Conservation (phyloP, 2,888 invertebrate genomes). For the Biston stratarius region DNA sequence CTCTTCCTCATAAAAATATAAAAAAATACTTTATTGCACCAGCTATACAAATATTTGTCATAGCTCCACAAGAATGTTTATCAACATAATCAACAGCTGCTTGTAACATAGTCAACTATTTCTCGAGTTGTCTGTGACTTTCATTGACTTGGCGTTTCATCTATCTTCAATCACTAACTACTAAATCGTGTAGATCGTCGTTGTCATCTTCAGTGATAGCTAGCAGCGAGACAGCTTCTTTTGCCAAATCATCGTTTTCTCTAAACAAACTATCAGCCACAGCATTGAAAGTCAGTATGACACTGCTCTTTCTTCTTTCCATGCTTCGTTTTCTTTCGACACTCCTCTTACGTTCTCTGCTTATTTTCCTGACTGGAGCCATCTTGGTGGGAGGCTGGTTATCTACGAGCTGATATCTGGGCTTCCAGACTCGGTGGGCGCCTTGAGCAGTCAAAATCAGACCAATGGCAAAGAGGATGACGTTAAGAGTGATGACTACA, state of each 20-base stretch:
- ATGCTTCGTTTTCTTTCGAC: slow-evolving; percentile 45
- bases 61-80: not conserved
- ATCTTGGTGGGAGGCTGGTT: slow-evolving; percentile 31
- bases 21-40: not conserved
- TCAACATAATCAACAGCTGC: not conserved
- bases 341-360: slow-evolving; percentile 48
- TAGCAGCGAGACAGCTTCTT: slow-evolving; percentile 70
- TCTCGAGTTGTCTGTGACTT: not conserved
- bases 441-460: slow-evolving; percentile 74
- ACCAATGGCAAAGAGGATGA: slow-evolving; percentile 78
- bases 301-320: slow-evolving; percentile 59
- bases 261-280: slow-evolving; percentile 63
- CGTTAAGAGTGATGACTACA: slow-evolving; percentile 74
- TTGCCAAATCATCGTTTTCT: slow-evolving; percentile 64
- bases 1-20: not conserved
- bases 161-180: slow-evolving; percentile 50
- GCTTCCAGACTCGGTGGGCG: slow-evolving; percentile 66
- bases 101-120: not conserved
- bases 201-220: slow-evolving; percentile 68
- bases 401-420: slow-evolving; percentile 66
- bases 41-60: not conserved
- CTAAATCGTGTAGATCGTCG: slow-evolving; percentile 59
- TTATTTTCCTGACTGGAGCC: slow-evolving; percentile 49
- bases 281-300: slow-evolving; percentile 53
- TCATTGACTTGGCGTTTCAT: slow-evolving; percentile 1